Evolutionary conservation across 2,113 vertebrate genomes (phyloP).

Genomic region (Onychostruthus taczanowskii): DNA sequence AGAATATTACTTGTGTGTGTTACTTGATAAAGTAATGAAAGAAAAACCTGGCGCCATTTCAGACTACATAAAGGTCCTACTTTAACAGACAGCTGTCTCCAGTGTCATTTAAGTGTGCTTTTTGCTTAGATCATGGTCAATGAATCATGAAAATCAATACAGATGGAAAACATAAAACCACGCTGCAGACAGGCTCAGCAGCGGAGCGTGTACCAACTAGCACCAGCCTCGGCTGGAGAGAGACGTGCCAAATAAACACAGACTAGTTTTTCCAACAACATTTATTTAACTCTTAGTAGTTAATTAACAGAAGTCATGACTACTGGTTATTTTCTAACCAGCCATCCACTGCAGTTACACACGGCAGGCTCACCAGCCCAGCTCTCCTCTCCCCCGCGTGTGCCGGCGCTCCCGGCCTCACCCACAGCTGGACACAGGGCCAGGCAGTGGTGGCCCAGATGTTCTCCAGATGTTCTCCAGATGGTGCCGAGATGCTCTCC

Average conservation of each 20-base stretch:
- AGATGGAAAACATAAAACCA: constrained; percentile 30
- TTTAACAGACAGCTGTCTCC: constrained; percentile 80
- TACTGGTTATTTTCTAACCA: neutral
- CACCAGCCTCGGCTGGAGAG: neutral
- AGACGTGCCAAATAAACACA: neutral
- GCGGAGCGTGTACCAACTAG: constrained; percentile 8
- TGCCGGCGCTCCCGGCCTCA: neutral
- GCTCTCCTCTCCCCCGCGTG: neutral
- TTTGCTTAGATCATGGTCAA: constrained; percentile 65
- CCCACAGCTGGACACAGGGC: neutral
- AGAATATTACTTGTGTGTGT: constrained; percentile 5
- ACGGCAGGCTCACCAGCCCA: neutral
- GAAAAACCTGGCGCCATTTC: constrained; percentile 71
- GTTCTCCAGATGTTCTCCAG: neutral
- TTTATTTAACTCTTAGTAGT: neutral
- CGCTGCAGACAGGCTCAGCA: neutral
- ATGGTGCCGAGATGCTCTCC: neutral
- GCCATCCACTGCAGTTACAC: neutral
- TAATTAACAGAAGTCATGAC: constrained; percentile 25
- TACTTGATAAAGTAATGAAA: constrained; percentile 53
- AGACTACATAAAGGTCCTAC: constrained; percentile 64
- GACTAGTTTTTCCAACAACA: neutral
- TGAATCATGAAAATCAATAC: constrained; percentile 80
- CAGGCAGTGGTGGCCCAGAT: accelerated
- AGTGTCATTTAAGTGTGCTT: constrained; percentile 68